These are phyloP conservation scores for Enhydra lutris DNA, from an alignment of 2,113 vertebrate species.

Conservation along the genomic window DNA sequence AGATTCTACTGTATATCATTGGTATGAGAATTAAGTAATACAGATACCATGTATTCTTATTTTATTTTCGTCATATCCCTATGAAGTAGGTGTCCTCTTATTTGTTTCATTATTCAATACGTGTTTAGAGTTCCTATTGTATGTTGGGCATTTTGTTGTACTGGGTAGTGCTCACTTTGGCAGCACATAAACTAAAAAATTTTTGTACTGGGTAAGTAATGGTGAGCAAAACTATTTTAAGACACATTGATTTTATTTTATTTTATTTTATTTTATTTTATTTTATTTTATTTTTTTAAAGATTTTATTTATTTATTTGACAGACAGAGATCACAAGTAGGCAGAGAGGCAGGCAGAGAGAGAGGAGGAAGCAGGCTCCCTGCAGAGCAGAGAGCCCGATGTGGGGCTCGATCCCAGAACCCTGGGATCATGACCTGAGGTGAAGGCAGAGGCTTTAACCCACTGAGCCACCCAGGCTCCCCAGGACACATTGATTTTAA, in stretches of 20 bases:
- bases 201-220: background rate
- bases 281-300: too few relatives aligned
- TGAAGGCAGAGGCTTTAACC: too few relatives aligned
- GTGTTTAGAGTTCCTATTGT: background rate
- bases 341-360: too few relatives aligned
- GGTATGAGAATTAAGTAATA: constrained; percentile 16
- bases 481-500: background rate
- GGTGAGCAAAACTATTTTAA: constrained; percentile 20
- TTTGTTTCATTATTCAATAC: constrained; percentile 18
- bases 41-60: constrained; percentile 1
- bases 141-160: background rate
- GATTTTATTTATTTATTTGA: too few relatives aligned
- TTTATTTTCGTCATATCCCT: background rate
- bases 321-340: too few relatives aligned
- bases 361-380: too few relatives aligned
- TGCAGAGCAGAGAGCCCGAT: too few relatives aligned
- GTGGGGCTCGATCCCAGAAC: too few relatives aligned
- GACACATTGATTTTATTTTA: background rate
- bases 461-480: too few relatives aligned
- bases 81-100: background rate
- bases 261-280: too few relatives aligned
- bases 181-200: background rate
- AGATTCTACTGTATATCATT: background rate
- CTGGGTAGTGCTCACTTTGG: background rate
- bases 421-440: too few relatives aligned